Percentiles rank a stretch among this genome's conserved stretches.
Conservation (phyloP, 2,113 vertebrate genomes). For the Laticauda colubrina region DNA sequence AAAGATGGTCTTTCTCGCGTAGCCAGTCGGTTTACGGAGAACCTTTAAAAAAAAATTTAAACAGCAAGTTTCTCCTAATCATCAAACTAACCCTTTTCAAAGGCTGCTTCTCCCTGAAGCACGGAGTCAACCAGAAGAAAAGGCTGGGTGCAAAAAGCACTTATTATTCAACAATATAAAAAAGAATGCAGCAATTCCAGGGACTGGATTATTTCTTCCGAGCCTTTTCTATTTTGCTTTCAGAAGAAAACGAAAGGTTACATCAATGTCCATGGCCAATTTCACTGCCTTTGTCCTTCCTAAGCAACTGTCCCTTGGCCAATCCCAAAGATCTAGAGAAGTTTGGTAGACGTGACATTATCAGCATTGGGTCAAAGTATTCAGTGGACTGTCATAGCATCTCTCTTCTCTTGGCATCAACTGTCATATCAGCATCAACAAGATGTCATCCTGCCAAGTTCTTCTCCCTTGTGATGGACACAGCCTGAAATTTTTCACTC, state of each 20-base stretch:
- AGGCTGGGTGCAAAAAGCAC: background rate
- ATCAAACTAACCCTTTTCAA: slow-evolving; percentile 50
- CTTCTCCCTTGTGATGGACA: slow-evolving; percentile 28
- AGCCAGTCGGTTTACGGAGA: slow-evolving; percentile 45
- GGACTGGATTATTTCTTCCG: background rate
- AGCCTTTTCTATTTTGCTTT: background rate
- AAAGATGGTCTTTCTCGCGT: slow-evolving; percentile 45
- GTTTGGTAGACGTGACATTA: slow-evolving; percentile 38
- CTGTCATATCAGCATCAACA: slow-evolving; percentile 3
- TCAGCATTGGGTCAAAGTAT: slow-evolving; percentile 38
- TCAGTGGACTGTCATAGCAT: slow-evolving; percentile 48
- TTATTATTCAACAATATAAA: background rate
- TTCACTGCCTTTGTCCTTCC: slow-evolving; percentile 11
- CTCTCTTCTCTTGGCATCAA: slow-evolving; percentile 38
- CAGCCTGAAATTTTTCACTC: slow-evolving; percentile 37
- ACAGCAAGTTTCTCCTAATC: slow-evolving; percentile 45
- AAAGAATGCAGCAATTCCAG: background rate
- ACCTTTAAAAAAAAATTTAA: slow-evolving; percentile 62
- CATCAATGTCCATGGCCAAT: background rate
- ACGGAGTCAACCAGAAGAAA: background rate
- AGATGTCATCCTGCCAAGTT: slow-evolving; percentile 12
- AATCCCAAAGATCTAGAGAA: slow-evolving; percentile 47
- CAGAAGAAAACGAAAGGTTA: slow-evolving; percentile 26
- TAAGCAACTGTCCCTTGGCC: slow-evolving; percentile 39
- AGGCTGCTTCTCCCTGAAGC: slow-evolving; percentile 29